These are phyloP conservation scores for Pteropus alecto DNA, from an alignment of 2,113 vertebrate genomes.

Conservation along the genomic window DNA sequence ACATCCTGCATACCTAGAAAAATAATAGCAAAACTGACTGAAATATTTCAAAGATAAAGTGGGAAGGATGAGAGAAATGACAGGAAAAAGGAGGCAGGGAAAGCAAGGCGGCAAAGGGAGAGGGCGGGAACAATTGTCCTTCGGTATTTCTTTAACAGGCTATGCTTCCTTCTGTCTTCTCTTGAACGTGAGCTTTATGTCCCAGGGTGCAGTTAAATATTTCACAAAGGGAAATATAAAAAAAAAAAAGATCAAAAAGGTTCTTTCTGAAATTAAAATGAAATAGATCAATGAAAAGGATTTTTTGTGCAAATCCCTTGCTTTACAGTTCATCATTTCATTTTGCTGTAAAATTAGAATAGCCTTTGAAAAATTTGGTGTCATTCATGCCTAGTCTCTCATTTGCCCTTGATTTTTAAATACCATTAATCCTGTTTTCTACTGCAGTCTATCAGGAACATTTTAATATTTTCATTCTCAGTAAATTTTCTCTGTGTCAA, in stretches of 20 bases:
- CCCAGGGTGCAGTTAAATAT: conserved; percentile 24
- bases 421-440: neutral
- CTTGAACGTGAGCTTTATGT: neutral
- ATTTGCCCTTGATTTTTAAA: conserved; percentile 41
- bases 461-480: conserved; percentile 9
- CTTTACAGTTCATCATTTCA: conserved; percentile 36
- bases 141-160: neutral
- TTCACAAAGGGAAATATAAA: conserved; percentile 32
- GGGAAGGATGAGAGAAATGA: neutral
- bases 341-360: conserved; percentile 46
- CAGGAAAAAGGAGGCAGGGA: neutral
- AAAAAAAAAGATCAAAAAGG: conserved; percentile 21
- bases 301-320: conserved; percentile 42
- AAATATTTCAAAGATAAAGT: neutral
- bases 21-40: neutral
- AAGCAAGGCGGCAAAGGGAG: neutral
- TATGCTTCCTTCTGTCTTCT: neutral
- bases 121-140: neutral
- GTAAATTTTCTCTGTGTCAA: neutral
- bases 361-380: conserved; percentile 37
- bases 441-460: neutral
- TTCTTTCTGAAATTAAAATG: conserved; percentile 50
- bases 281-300: conserved; percentile 11
- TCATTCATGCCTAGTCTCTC: neutral
- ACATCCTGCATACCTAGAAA: neutral